Conservation (phyloP, 1,140 invertebrate genomes). For the Zaprionus davidi region DNA sequence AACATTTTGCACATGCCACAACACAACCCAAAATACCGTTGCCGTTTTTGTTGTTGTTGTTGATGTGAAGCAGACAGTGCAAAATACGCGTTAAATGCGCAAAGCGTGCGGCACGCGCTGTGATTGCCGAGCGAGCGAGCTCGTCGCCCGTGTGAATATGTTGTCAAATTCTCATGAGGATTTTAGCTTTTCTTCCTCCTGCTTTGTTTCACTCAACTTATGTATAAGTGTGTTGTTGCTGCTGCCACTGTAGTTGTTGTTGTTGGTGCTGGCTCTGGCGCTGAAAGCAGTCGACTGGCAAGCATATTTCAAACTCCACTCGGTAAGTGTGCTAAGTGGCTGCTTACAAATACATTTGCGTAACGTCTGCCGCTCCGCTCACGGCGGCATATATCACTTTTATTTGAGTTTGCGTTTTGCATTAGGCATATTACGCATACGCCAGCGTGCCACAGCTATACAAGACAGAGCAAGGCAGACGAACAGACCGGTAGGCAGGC, state of each 20-base stretch:
- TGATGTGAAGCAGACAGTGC: conserved; percentile 51
- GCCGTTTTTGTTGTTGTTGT: conserved; percentile 7
- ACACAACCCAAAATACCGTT: conserved; percentile 17
- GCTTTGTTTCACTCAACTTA: conserved; percentile 21
- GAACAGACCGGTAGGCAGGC: not conserved
- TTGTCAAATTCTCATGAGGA: conserved; percentile 80
- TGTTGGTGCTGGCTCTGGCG: conserved; percentile 26
- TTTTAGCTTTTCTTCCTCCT: conserved; percentile 62
- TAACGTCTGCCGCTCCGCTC: conserved; percentile 46
- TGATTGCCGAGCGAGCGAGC: conserved; percentile 53
- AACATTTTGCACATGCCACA: conserved; percentile 54
- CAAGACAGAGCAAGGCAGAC: not conserved
- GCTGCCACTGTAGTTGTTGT: not conserved
- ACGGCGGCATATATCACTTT: conserved; percentile 67
- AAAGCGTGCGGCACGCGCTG: conserved; percentile 79
- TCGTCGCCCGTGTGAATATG: conserved; percentile 66
- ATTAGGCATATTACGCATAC: conserved; percentile 80
- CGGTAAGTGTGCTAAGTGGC: conserved; percentile 77
- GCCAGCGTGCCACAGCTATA: conserved; percentile 49
- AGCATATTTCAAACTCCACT: conserved; percentile 78
- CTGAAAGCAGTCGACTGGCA: conserved; percentile 68
- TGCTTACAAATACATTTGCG: conserved; percentile 80
- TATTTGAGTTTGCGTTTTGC: conserved; percentile 80
- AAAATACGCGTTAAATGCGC: conserved; percentile 81
- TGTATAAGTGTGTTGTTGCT: conserved; percentile 17